Evolutionary conservation across 2,797 vertebrate genomes (phyloP).

Genomic region (Sebastes reedi): DNA sequence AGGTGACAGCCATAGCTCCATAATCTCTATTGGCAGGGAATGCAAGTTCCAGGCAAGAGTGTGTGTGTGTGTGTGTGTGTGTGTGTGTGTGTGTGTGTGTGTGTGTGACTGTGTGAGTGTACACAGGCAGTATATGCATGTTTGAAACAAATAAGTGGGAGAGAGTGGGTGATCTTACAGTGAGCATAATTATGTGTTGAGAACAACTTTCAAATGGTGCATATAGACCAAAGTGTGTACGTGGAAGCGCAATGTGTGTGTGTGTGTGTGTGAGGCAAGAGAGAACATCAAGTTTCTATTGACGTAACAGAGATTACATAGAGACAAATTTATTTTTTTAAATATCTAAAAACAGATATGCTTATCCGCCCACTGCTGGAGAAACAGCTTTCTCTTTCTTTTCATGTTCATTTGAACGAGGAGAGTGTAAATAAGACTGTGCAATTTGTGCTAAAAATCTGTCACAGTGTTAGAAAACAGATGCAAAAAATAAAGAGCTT

Average conservation of each 20-base stretch:
- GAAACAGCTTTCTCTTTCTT: slow-evolving; percentile 11
- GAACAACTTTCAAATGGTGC: slow-evolving; percentile 4
- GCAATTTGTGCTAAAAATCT: slow-evolving; percentile 22
- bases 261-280: not conserved
- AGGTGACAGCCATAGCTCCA: slow-evolving; percentile 60
- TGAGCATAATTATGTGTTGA: slow-evolving; percentile 30
- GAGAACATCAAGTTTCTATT: slow-evolving; percentile 8
- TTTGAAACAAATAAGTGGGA: slow-evolving; percentile 30
- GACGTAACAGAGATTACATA: slow-evolving; percentile 3
- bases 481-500: slow-evolving; percentile 2
- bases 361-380: not conserved
- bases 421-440: slow-evolving; percentile 3
- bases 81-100: slow-evolving; percentile 2
- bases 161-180: slow-evolving; percentile 28
- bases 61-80: slow-evolving; percentile 3
- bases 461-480: not conserved
- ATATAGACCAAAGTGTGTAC: not conserved
- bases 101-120: not conserved
- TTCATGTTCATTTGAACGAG: slow-evolving; percentile 5
- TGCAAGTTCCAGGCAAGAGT: slow-evolving; percentile 34
- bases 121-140: slow-evolving; percentile 6
- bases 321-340: not conserved
- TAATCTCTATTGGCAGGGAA: slow-evolving; percentile 63
- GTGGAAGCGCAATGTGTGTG: not conserved
- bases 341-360: slow-evolving; percentile 18